phyloP scores from a whole-genome alignment of 2,888 invertebrate species.

The Drepana falcataria region DNA sequence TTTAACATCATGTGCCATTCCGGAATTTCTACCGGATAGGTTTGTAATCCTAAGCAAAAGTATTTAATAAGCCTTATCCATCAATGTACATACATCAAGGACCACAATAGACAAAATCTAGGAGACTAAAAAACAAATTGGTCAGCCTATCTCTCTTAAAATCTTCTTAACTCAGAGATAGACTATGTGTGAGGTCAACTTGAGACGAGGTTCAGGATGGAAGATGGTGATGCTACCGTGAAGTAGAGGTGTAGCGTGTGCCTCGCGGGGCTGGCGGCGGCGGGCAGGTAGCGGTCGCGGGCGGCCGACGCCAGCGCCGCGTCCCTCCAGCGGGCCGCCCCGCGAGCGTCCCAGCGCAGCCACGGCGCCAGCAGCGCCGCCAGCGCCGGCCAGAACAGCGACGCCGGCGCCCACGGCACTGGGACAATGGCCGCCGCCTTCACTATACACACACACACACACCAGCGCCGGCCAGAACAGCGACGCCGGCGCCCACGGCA shows the following conservation, averaged over 20 bases:
- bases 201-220: too few relatives aligned
- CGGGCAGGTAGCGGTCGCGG: constrained; percentile 79
- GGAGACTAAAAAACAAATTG: too few relatives aligned
- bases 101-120: too few relatives aligned
- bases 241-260: constrained; percentile 79
- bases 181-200: too few relatives aligned
- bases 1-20: too few relatives aligned
- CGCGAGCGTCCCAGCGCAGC: constrained; percentile 81
- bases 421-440: too few relatives aligned
- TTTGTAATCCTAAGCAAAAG: too few relatives aligned
- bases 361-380: constrained; percentile 83
- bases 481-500: constrained; percentile 84
- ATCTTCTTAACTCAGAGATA: too few relatives aligned
- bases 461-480: constrained; percentile 80
- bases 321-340: constrained; percentile 82
- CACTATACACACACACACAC: neutral
- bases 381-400: constrained; percentile 82
- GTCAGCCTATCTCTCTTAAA: too few relatives aligned
- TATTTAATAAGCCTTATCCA: too few relatives aligned
- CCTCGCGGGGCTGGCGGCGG: constrained; percentile 57
- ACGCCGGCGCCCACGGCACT: constrained; percentile 85
- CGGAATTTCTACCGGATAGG: too few relatives aligned
- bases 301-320: constrained; percentile 81
- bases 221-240: constrained; percentile 53
- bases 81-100: too few relatives aligned